phyloP scores from a whole-genome alignment of 2,113 vertebrate genomes.

The Ciconia stormi region DNA sequence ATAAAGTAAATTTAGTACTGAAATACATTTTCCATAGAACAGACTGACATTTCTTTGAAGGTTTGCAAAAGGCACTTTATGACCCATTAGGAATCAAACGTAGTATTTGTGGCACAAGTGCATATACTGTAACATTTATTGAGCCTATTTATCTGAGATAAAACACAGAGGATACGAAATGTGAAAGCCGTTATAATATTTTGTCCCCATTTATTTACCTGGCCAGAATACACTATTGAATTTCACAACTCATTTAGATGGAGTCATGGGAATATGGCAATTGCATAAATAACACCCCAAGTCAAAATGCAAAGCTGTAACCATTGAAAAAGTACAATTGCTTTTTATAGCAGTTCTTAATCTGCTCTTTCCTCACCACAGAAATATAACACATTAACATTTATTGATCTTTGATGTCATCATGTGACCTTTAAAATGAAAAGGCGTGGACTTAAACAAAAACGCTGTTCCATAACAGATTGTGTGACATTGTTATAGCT shows the following conservation, averaged over 20 bases:
- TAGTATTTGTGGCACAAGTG: constrained; percentile 34
- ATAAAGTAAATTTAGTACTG: constrained; percentile 15
- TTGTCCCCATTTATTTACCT: constrained; percentile 27
- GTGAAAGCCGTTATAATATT: constrained; percentile 40
- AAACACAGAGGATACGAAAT: constrained; percentile 39
- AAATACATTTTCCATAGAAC: constrained; percentile 29
- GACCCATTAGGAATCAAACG: constrained; percentile 51
- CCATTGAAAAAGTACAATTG: background rate
- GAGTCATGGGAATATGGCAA: constrained; percentile 24
- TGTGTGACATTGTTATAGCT: background rate
- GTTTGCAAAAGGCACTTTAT: constrained; percentile 47
- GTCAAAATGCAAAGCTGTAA: constrained; percentile 20
- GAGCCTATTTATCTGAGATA: constrained; percentile 47
- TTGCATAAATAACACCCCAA: constrained; percentile 29
- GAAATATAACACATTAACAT: background rate
- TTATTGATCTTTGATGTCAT: constrained; percentile 7
- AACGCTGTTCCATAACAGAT: background rate
- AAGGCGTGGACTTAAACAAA: background rate
- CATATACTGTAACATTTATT: constrained; percentile 38
- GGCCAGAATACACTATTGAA: background rate
- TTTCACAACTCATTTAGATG: constrained; percentile 26
- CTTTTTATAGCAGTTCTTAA: constrained; percentile 30
- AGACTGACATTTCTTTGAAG: constrained; percentile 16
- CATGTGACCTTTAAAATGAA: background rate
- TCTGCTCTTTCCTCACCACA: background rate